Base-by-base conservation (phyloP, 2,888 invertebrate species). In the Lymantria monacha region DNA sequence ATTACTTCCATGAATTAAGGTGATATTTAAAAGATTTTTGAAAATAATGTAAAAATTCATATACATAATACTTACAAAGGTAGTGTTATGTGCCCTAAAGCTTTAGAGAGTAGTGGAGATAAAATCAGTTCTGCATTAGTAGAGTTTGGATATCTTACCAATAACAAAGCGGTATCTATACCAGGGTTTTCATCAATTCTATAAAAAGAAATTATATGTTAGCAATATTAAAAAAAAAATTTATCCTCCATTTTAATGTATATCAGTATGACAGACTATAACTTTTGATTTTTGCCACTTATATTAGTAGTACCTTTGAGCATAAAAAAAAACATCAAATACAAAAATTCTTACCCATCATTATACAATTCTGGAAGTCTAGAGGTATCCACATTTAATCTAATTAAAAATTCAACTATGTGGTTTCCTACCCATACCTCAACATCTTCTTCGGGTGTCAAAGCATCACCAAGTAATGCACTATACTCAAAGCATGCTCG, bases 341-440 rank as follows among this genome's bases (percentile, higher is more conserved):
- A 38, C 12, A 38, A 41, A 5, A 3, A 36, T 12, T 14, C 38
- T 68, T 72, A 91, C 92, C 92, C 87, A 66, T 93, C 84, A 72
- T 76, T 76, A 57, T 89, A 88, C 15, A 93, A 76, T 61, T 93
- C 92, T 33, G 95, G 94, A 54, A 96, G 80, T 57, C 87, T 82
- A 11, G 93, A 91, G 61, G 93, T 93, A 69, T 95, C 93, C 31
- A 95, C 86, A 65, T 93, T 91, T 2, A 96, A 82, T 66, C 88
- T 92, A 54, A 96, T 94, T 31, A 95, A 72, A 72, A 96, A 94
- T 72, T 93, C 93, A 0, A 94, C 93, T 30, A 88, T 79, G 61
- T 93, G 93, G 55, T 84, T 83, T n/a, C 93, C 91, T 5, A 94
- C 92, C 76, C 92, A 92, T 30, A 95, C 92, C 84, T 96, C 95